Conservation (phyloP, 2,113 vertebrate genomes). For the Xiphias gladius region DNA sequence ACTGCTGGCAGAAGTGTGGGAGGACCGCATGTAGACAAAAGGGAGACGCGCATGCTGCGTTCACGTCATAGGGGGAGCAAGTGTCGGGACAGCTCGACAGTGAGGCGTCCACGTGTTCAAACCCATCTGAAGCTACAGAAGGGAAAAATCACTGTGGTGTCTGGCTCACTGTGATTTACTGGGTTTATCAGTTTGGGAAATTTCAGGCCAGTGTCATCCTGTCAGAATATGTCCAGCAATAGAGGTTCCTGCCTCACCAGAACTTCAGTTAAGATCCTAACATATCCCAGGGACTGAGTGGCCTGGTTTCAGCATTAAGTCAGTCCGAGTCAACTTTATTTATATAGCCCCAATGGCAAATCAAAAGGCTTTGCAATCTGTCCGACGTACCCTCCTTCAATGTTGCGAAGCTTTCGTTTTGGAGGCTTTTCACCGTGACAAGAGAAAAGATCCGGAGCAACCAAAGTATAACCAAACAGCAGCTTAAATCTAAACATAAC, state of each 20-base stretch:
- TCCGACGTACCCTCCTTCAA: not conserved
- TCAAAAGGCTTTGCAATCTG: not conserved
- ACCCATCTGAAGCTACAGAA: constrained; percentile 6
- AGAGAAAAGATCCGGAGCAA: not conserved
- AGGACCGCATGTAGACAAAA: constrained; percentile 42
- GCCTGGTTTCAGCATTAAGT: not conserved
- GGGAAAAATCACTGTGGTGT: not conserved
- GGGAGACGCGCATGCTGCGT: constrained; percentile 46
- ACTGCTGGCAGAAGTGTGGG: constrained; percentile 41
- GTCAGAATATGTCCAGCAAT: not conserved
- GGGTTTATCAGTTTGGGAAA: not conserved
- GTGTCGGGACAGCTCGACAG: constrained; percentile 16
- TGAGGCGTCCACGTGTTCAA: not conserved
- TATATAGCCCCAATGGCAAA: not conserved
- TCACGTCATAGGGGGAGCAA: constrained; percentile 32
- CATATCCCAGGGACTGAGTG: not conserved
- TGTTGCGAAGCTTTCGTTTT: not conserved
- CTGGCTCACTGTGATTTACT: not conserved
- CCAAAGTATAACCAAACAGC: not conserved
- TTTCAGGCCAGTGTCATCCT: not conserved
- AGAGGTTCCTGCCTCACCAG: not conserved
- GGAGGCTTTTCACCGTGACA: not conserved
- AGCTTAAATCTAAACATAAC: constrained; percentile 9
- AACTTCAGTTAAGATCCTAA: not conserved
- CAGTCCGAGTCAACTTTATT: not conserved